Base-by-base conservation (phyloP, 2,888 invertebrate genomes). In the Rhagophthalmus giganteus region DNA sequence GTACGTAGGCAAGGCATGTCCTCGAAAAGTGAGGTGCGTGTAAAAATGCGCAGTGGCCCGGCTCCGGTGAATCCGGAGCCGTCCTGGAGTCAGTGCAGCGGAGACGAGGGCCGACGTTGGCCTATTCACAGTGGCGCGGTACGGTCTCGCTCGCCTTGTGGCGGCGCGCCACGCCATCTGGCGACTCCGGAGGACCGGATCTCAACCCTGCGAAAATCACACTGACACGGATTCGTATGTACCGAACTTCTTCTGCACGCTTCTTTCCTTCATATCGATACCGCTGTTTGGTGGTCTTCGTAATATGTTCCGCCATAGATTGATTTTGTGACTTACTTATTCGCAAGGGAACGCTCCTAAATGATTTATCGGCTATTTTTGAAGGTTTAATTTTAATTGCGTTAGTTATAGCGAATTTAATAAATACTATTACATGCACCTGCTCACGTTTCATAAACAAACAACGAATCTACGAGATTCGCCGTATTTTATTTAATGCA, bases 121-220 rank as follows among this genome's bases (percentile, higher is more conserved):
- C 63, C 59, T 63, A 66, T 64, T 71, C 74, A 76, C 73, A 68
- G 82, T 84, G 84, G 84, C 83, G 79, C 82, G 82, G 66, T 82
- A 84, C 82, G 81, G 82, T 65, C 80, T 84, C 76, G 84, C 82
- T 74, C 81, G 84, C 76, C 81, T 84, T 73, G 84, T 84, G 80
- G 84, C 84, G 75, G 83, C 83, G 66, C 82, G 83, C 76, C 82
- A 83, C 79, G 83, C 84, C 79, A 81, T 84, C 79, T 84, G 83
- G 83, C 81, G 83, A 70, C 79, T 83, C 73, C 78, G 84, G 69
- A 69, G 76, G 49, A 66, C 73, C 54, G 74, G 73, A 51, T 74
- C 74, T 34, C 75, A 74, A 61, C 72, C 72, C 46, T 70, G 69
- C 58, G 61, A 59, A 41, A 63, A 62, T 57, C 65, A 60, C 63